phyloP scores from a whole-genome alignment of 2,113 vertebrate species.

The Rattus norvegicus region DNA sequence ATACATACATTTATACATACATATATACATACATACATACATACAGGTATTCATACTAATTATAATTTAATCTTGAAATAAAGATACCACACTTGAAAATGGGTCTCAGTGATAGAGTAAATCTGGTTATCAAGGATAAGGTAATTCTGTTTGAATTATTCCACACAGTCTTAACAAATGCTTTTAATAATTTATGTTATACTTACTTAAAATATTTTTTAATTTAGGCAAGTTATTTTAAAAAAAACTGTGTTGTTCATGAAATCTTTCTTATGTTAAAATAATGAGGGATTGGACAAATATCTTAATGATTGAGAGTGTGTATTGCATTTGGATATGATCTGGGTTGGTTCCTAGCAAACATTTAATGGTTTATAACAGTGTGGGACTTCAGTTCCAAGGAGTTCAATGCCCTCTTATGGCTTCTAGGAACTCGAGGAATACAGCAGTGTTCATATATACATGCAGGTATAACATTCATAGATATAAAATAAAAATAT shows the following conservation, averaged over 20 bases:
- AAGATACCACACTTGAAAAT: not conserved
- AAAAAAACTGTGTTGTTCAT: not conserved
- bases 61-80: not conserved
- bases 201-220: slow-evolving; percentile 15
- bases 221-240: not conserved
- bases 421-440: not conserved
- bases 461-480: not conserved
- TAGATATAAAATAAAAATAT: not conserved
- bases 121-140: no score
- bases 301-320: not conserved
- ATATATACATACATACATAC: no score
- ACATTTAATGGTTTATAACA: no score
- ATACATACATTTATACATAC: no score
- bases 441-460: accelerated
- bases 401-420: not conserved
- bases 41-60: not conserved
- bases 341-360: not conserved
- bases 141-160: not conserved
- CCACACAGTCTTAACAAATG: not conserved
- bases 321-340: not conserved
- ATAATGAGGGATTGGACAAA: not conserved
- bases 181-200: not conserved
- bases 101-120: not conserved
- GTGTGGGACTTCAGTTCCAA: not conserved
- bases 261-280: slow-evolving; percentile 23